phyloP scores from a whole-genome alignment of 2,113 vertebrate genomes.

The Neolamprologus ventralis region DNA sequence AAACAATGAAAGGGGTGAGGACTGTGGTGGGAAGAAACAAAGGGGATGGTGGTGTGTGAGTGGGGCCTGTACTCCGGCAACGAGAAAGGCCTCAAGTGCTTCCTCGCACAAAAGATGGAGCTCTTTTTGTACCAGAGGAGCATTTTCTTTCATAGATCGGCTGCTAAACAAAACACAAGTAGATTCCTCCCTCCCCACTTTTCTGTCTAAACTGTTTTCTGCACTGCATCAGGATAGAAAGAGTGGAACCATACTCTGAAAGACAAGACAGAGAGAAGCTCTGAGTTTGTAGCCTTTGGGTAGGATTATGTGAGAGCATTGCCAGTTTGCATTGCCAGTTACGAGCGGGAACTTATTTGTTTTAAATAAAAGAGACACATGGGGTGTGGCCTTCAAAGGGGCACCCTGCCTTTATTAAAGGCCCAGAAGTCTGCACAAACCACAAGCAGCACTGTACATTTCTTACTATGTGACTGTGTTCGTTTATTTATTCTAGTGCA shows the following conservation, averaged over 20 bases:
- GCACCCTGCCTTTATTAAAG: neutral
- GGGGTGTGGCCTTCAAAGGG: slow-evolving; percentile 18
- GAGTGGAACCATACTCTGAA: neutral
- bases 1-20: slow-evolving; percentile 34
- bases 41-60: neutral
- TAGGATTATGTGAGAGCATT: neutral
- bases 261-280: neutral
- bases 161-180: slow-evolving; percentile 1
- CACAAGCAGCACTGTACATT: neutral
- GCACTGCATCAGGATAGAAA: neutral
- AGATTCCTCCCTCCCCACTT: neutral
- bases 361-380: slow-evolving; percentile 25
- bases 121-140: slow-evolving; percentile 40
- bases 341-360: neutral
- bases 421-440: neutral
- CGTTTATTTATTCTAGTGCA: neutral
- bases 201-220: slow-evolving; percentile 14
- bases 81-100: slow-evolving; percentile 57
- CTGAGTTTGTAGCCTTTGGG: neutral
- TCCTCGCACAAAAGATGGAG: slow-evolving; percentile 66
- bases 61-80: neutral
- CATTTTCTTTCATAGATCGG: slow-evolving; percentile 41
- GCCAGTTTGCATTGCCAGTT: neutral
- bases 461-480: neutral
- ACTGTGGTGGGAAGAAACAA: neutral